Evolutionary conservation across 2,797 vertebrate species (phyloP).

Genomic region (Petrocephalus schoutedeni): DNA sequence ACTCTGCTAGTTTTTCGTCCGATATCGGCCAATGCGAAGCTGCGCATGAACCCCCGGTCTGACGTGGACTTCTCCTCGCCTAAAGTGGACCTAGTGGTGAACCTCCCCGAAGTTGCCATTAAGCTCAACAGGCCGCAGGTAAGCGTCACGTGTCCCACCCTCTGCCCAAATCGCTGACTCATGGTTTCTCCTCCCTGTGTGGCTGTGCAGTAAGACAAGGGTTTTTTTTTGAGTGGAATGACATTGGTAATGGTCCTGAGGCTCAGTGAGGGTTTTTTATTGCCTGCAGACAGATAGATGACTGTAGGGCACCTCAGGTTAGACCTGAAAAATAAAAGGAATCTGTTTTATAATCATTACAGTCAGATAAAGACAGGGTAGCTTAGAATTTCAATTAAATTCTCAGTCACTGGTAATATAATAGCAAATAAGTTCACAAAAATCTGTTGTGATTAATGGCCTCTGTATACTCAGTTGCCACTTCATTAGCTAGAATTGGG

Average conservation of each 20-base stretch:
- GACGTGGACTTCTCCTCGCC: constrained; percentile 89
- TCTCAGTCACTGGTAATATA: not conserved
- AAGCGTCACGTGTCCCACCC: not conserved
- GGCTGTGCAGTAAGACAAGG: not conserved
- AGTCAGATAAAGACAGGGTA: not conserved
- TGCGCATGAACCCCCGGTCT: constrained; percentile 89
- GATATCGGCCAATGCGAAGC: constrained; percentile 86
- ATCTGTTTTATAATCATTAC: not conserved
- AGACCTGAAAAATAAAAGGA: not conserved
- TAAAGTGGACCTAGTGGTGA: constrained; percentile 85
- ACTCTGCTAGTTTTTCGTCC: constrained; percentile 78
- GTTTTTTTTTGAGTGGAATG: not conserved
- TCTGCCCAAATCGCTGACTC: not conserved
- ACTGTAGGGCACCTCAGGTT: not conserved
- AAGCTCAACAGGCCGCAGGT: constrained; percentile 93
- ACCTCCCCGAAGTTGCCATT: constrained; percentile 82
- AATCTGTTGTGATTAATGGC: not conserved
- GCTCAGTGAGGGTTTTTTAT: not conserved
- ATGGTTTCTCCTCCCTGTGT: not conserved
- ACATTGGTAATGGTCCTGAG: not conserved
- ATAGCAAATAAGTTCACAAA: not conserved
- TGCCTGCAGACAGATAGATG: not conserved
- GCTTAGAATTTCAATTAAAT: not conserved
- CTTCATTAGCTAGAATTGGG: not conserved
- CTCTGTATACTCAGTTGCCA: not conserved